phyloP scores from a whole-genome alignment of 2,797 vertebrate species.

The Taenioides sp. region DNA sequence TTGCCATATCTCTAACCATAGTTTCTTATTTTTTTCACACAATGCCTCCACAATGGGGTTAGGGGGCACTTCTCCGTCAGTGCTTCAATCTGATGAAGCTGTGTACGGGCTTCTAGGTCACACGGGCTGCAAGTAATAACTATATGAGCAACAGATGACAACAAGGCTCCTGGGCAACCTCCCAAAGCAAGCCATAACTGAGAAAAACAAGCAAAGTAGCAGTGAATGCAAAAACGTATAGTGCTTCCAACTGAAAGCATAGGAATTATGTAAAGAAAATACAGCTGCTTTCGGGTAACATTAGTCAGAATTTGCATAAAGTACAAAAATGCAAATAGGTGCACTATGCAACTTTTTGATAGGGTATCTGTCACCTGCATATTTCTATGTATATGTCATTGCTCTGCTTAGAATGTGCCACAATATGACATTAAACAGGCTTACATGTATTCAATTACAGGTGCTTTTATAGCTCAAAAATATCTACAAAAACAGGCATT shows the following conservation, averaged over 20 bases:
- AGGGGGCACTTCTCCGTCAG: conserved; percentile 2
- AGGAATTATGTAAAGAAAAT: neutral
- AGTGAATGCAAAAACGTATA: conserved; percentile 5
- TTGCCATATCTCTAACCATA: neutral
- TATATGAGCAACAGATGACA: conserved; percentile 27
- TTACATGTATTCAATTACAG: too few species aligned
- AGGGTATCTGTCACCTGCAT: too few species aligned
- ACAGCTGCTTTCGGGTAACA: neutral
- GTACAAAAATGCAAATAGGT: too few species aligned
- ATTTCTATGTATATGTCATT: too few species aligned
- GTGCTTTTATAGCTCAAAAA: too few species aligned
- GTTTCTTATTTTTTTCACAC: neutral
- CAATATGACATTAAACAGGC: too few species aligned
- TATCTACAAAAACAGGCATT: too few species aligned
- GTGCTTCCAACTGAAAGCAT: conserved; percentile 18
- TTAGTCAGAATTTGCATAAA: too few species aligned
- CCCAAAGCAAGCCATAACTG: neutral
- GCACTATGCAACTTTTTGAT: too few species aligned
- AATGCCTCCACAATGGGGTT: conserved; percentile 1
- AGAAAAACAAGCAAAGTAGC: conserved; percentile 11
- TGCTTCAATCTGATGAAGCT: conserved; percentile 29
- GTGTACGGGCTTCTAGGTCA: conserved; percentile 32
- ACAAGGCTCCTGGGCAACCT: conserved; percentile 20
- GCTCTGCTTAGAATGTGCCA: too few species aligned
- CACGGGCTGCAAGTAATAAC: conserved; percentile 35